These are phyloP conservation scores for Nipponia nippon DNA, from an alignment of 2,113 vertebrate species.

Conservation along the genomic window DNA sequence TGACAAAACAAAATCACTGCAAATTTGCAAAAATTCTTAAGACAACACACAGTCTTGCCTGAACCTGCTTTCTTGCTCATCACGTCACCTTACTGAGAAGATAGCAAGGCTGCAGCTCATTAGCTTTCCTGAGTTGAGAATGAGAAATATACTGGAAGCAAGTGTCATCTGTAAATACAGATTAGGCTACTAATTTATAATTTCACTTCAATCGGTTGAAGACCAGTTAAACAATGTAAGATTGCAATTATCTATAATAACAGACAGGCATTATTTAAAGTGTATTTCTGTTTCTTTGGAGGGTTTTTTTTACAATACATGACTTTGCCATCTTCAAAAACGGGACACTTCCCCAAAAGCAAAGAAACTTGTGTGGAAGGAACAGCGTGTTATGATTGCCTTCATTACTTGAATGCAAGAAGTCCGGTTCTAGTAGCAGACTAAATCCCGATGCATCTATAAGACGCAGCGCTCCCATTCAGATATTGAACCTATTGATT, in stretches of 20 bases:
- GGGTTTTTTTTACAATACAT: neutral
- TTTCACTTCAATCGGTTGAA: neutral
- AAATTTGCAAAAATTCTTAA: neutral
- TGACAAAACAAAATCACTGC: neutral
- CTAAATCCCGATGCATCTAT: neutral
- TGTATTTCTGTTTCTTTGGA: neutral
- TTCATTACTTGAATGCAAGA: neutral
- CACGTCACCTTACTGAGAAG: neutral
- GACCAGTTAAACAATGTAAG: neutral
- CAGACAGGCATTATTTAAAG: neutral
- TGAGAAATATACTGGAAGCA: neutral
- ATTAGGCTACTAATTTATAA: neutral
- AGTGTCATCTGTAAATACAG: neutral
- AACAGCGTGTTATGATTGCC: neutral
- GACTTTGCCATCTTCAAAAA: neutral
- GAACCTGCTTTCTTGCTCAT: neutral
- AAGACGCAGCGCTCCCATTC: rapidly evolving
- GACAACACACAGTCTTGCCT: neutral
- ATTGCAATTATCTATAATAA: neutral
- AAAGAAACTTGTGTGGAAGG: neutral
- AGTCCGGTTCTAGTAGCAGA: neutral
- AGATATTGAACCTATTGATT: neutral
- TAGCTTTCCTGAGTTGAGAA: neutral
- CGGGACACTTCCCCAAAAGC: neutral
- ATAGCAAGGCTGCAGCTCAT: neutral